These are phyloP conservation scores for Cinclus cinclus DNA, from an alignment of 2,113 vertebrate genomes.

Conservation along the genomic window DNA sequence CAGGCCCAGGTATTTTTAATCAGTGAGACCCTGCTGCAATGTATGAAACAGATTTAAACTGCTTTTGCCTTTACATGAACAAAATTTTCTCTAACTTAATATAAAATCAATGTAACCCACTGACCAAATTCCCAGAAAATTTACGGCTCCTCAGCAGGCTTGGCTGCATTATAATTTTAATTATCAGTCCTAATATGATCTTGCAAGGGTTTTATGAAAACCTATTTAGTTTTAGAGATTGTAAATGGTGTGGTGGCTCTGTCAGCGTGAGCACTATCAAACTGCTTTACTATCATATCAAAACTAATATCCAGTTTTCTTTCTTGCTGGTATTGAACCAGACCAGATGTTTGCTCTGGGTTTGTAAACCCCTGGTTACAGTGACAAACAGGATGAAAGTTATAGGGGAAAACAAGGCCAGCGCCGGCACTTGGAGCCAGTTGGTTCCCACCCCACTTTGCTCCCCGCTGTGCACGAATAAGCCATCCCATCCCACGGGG, in stretches of 20 bases:
- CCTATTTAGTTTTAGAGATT: constrained; percentile 38
- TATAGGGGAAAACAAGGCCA: neutral
- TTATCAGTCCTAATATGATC: constrained; percentile 28
- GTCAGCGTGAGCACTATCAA: neutral
- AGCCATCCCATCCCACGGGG: neutral
- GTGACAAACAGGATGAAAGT: constrained; percentile 42
- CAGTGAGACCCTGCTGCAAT: constrained; percentile 42
- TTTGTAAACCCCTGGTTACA: constrained; percentile 33
- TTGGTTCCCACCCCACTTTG: neutral
- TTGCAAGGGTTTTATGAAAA: constrained; percentile 1
- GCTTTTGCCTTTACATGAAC: constrained; percentile 41
- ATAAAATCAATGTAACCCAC: constrained; percentile 50
- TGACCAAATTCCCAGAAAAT: constrained; percentile 40
- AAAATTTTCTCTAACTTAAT: constrained; percentile 50
- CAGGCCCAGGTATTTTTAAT: constrained; percentile 74
- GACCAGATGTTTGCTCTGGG: constrained; percentile 43
- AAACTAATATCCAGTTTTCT: constrained; percentile 40
- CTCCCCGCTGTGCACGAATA: neutral
- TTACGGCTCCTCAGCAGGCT: constrained; percentile 28
- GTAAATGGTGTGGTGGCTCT: neutral
- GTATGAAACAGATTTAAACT: constrained; percentile 66
- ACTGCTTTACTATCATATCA: constrained; percentile 33
- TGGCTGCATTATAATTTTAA: constrained; percentile 21
- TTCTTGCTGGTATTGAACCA: constrained; percentile 26
- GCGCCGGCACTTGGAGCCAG: neutral